Percentiles rank a stretch among this genome's conserved stretches.
These are phyloP conservation scores for Cepphus grylle DNA, from an alignment of 2,113 vertebrate genomes.

Conservation along the genomic window DNA sequence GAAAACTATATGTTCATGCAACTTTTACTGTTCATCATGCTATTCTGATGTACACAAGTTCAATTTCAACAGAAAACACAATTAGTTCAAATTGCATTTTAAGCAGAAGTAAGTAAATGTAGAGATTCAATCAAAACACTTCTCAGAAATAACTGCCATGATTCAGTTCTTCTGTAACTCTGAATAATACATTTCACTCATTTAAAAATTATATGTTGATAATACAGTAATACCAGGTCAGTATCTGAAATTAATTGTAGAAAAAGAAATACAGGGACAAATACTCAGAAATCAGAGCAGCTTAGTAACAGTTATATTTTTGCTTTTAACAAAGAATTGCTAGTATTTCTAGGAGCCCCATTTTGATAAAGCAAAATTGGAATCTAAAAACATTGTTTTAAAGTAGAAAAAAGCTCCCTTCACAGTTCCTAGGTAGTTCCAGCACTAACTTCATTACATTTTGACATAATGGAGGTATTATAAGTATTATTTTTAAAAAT, in stretches of 20 bases:
- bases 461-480: not conserved
- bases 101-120: not conserved
- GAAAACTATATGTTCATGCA: not conserved
- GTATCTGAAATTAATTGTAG: not conserved
- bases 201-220: not conserved
- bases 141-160: not conserved
- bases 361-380: not conserved
- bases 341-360: not conserved
- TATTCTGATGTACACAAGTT: not conserved
- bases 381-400: not conserved
- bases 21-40: not conserved
- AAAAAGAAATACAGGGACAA: not conserved
- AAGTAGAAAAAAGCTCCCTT: not conserved
- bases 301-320: not conserved
- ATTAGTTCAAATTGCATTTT: not conserved
- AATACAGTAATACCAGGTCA: not conserved
- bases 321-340: not conserved
- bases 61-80: not conserved
- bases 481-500: not conserved
- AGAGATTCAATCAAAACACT: not conserved
- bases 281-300: not conserved
- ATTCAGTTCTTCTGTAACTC: not conserved
- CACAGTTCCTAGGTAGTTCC: not conserved
- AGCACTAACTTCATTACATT: not conserved
- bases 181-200: not conserved